Evolutionary conservation across 2,797 vertebrate genomes (phyloP), one percentile per base, ranked within the genome.

Genomic region (Phoeniculus purpureus): DNA sequence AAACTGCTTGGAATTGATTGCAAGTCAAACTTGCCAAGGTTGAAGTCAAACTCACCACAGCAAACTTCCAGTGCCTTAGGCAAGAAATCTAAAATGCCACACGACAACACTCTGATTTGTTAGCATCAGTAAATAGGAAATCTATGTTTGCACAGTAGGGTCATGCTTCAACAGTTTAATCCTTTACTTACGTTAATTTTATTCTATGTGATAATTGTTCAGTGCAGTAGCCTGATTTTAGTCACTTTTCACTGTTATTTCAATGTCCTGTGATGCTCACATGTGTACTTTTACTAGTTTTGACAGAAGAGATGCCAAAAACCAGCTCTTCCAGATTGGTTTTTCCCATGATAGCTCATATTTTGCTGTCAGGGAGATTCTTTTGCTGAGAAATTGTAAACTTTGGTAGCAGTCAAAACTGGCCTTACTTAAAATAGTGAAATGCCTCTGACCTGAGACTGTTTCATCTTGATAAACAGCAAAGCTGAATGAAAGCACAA

Each of bases 111-210:
- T 16, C 45, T 70, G 40, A 20, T 84, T 56, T 76, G 37, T 64
- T 65, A 67, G 71, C 34, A 61, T 60, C 40, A 66, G 9, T 31
- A 23, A 79, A 21, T 21, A 79, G 56, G 64, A 76, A 86, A 87
- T 65, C 22, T 4, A 34, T 47, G 50, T 76, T 81, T 71, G 37
- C 80, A 83, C 26, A 55, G 43, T 22, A 79, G 22, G 25, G 13
- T 70, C 47, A 59, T 20, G 50, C 67, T 84, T 81, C 56, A 75
- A 45, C 12, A 75, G 64, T 45, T 89, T 65, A 50, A 52, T 65
- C n/a, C 58, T 79, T 79, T 85, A 45, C 32, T 87, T 47, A 23
- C 25, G 54, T 77, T 93, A 79, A 62, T 78, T 89, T 78, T 81
- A 73, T 47, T 88, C 34, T 47, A 14, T 7, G 3, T 22, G 27